These are phyloP conservation scores for Piprites chloris DNA, from an alignment of 2,113 vertebrate genomes.

Conservation along the genomic window DNA sequence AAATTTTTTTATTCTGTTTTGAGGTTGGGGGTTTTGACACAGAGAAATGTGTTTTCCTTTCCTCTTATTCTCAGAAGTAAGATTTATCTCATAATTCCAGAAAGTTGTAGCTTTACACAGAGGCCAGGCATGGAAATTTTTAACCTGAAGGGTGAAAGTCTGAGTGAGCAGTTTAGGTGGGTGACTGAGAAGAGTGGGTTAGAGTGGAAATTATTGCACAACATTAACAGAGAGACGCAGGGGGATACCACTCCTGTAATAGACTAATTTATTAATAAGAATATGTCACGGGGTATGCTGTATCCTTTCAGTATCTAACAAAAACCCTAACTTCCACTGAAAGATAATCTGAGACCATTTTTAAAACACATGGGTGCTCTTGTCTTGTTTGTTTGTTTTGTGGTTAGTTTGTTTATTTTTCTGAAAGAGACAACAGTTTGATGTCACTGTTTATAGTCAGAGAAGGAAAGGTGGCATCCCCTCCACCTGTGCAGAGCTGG, in stretches of 20 bases:
- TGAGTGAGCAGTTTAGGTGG: background rate
- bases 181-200: background rate
- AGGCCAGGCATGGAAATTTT: background rate
- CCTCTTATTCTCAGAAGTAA: background rate
- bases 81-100: constrained; percentile 7
- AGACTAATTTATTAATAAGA: background rate
- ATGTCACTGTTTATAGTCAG: background rate
- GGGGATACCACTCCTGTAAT: background rate
- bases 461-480: background rate
- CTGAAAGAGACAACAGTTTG: background rate
- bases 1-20: background rate
- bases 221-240: background rate
- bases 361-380: background rate
- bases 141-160: background rate
- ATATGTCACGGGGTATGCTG: background rate
- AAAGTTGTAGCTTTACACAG: background rate
- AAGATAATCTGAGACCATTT: background rate
- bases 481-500: background rate
- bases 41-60: background rate
- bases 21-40: background rate
- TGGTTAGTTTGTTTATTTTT: background rate
- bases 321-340: background rate
- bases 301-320: background rate
- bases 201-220: constrained; percentile 33
- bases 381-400: background rate